Percentiles rank a stretch among this genome's conserved stretches.
phyloP scores from a whole-genome alignment of 2,888 invertebrate genomes.

The Parasteatoda lunata region DNA sequence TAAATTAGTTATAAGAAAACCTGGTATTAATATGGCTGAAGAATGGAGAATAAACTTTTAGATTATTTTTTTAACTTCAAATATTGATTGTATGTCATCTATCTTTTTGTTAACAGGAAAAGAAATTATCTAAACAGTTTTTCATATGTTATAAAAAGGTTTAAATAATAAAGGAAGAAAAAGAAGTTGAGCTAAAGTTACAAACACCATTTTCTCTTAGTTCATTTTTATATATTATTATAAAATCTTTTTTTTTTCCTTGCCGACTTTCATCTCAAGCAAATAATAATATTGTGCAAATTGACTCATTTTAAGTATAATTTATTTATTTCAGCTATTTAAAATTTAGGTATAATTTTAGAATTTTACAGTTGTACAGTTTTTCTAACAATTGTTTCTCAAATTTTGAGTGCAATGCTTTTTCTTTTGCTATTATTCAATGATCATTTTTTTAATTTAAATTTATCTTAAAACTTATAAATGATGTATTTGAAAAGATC shows the following conservation, averaged over 20 bases:
- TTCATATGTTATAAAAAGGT: no score
- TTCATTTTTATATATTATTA: neutral
- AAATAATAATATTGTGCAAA: no score
- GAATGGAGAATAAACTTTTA: conserved; percentile 81
- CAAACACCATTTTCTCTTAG: neutral
- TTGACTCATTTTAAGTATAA: no score
- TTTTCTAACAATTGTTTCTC: neutral
- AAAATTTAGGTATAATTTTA: neutral
- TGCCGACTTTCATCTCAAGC: no score
- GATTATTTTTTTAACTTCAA: conserved; percentile 3
- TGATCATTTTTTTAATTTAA: neutral
- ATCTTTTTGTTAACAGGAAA: neutral
- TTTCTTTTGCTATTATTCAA: neutral
- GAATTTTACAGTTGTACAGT: neutral
- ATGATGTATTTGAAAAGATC: no score
- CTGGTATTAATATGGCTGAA: conserved; percentile 85
- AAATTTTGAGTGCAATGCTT: neutral
- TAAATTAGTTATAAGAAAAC: conserved; percentile 87
- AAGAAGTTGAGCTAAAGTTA: neutral
- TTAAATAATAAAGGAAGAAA: neutral
- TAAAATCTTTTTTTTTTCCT: neutral
- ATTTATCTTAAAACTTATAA: no score
- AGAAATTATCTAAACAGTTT: neutral
- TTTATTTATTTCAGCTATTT: no score
- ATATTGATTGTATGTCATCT: conserved; percentile 8